Evolutionary conservation across 2,113 vertebrate species (phyloP).

Genomic region (Bos javanicus): DNA sequence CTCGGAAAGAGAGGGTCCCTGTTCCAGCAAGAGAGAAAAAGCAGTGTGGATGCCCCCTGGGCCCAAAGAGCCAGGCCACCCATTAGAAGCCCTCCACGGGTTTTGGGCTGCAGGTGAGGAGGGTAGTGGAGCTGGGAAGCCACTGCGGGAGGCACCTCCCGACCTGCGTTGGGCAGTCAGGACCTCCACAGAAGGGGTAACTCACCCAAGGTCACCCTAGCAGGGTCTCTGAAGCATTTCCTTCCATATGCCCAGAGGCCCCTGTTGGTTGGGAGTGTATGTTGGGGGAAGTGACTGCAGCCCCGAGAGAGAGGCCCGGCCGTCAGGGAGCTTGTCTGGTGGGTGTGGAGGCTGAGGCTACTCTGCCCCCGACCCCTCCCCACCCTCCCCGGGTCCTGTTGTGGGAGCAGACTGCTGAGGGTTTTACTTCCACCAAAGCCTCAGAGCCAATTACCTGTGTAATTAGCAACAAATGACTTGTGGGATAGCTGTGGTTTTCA

Average conservation of each 20-base stretch:
- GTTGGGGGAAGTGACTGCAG: neutral
- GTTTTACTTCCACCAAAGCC: slow-evolving; percentile 34
- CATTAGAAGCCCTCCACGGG: neutral
- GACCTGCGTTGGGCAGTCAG: fast-evolving
- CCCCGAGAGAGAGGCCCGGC: neutral
- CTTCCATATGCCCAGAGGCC: neutral
- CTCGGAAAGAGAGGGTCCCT: neutral
- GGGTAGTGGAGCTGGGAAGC: neutral
- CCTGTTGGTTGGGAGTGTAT: neutral
- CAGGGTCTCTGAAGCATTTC: neutral
- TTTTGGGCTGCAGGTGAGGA: neutral
- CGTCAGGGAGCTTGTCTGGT: fast-evolving
- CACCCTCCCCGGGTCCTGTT: neutral
- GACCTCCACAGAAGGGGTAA: neutral
- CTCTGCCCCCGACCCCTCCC: fast-evolving
- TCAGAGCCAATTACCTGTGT: slow-evolving; percentile 66
- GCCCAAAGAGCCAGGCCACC: neutral
- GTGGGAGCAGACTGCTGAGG: neutral
- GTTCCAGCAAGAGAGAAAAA: neutral
- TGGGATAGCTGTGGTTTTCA: slow-evolving; percentile 52
- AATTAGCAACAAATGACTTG: slow-evolving; percentile 63
- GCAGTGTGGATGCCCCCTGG: neutral
- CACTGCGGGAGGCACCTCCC: fast-evolving
- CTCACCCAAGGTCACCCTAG: neutral
- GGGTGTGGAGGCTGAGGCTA: neutral